These are phyloP conservation scores for Coptodon bakossiorum DNA, from an alignment of 2,113 vertebrate species.

Conservation along the genomic window DNA sequence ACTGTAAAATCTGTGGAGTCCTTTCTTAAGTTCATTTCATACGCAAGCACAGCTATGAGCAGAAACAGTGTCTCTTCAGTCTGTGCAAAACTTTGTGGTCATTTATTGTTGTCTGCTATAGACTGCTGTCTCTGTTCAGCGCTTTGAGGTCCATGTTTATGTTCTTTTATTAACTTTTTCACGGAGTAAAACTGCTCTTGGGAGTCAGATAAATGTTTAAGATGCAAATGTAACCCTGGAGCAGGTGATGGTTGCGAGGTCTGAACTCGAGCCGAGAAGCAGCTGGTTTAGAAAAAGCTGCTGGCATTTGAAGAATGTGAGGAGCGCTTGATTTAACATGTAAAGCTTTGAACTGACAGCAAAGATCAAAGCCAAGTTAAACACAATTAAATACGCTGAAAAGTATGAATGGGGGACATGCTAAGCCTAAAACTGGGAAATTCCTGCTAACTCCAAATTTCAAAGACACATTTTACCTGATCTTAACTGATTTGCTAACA, in stretches of 20 bases:
- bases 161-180: background rate
- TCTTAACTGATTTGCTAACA: background rate
- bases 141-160: background rate
- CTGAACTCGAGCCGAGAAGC: background rate
- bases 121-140: background rate
- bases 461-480: background rate
- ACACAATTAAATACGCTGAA: background rate
- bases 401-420: background rate
- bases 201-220: background rate
- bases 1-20: background rate
- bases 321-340: conserved; percentile 42
- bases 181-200: background rate
- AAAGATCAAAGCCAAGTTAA: background rate
- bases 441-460: background rate
- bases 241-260: background rate
- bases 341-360: background rate
- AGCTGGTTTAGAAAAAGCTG: background rate
- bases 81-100: background rate
- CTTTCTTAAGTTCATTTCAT: background rate
- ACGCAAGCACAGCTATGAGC: background rate
- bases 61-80: background rate
- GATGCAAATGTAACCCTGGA: background rate
- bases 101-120: background rate
- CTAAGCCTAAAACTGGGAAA: background rate
- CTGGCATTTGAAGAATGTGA: conserved; percentile 34